phyloP scores from a whole-genome alignment of 53 echinoderm and acorn worm genomes.

The Luidia sarsii region DNA sequence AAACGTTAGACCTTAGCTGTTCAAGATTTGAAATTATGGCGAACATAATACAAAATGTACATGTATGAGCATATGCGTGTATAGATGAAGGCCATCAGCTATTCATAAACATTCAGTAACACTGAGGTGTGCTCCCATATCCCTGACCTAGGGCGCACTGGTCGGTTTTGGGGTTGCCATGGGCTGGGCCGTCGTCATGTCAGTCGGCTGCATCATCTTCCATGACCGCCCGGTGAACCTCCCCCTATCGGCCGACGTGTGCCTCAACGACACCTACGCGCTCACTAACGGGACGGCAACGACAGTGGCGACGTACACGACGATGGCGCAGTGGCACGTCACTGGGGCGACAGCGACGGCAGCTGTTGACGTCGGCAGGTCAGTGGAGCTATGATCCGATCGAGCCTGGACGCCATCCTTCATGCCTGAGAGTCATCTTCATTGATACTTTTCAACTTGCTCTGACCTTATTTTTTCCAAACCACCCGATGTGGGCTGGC shows the following conservation, averaged over 20 bases:
- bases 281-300: too few relatives aligned
- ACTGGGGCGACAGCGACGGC: background rate
- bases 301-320: background rate
- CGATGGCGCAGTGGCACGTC: background rate
- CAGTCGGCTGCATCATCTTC: constrained; percentile 14
- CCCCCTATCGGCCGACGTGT: constrained; percentile 24
- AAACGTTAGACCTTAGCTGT: too few relatives aligned
- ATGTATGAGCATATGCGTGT: too few relatives aligned
- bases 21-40: too few relatives aligned
- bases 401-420: background rate
- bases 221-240: constrained; percentile 5
- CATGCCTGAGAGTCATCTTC: background rate
- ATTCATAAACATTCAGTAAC: too few relatives aligned
- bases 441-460: background rate
- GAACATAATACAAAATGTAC: too few relatives aligned
- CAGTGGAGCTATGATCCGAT: background rate
- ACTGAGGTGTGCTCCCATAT: too few relatives aligned
- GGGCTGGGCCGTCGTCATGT: background rate
- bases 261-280: constrained; percentile 20
- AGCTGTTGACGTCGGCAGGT: background rate
- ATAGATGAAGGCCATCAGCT: too few relatives aligned
- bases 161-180: background rate
- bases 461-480: background rate
- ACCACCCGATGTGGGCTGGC: too few relatives aligned
- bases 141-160: constrained; percentile 4